These are phyloP conservation scores for Campoplex capitator DNA, from an alignment of 2,888 invertebrate species.

Conservation along the genomic window DNA sequence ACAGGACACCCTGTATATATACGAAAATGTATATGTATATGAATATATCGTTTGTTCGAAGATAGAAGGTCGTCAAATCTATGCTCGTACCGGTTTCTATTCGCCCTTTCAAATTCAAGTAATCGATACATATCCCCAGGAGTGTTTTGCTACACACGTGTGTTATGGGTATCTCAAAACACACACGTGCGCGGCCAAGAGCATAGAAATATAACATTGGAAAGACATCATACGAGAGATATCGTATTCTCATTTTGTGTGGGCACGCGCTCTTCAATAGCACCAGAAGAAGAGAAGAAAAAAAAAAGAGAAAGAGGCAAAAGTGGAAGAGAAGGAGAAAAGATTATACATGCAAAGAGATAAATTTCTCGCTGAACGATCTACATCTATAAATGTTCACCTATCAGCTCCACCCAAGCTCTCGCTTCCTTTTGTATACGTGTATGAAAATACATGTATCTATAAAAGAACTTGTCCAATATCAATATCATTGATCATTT, in stretches of 20 bases:
- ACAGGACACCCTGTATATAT: background rate
- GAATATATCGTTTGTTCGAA: background rate
- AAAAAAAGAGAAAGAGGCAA: background rate
- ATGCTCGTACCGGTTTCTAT: background rate
- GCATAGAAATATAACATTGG: slow-evolving; percentile 48
- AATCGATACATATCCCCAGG: slow-evolving; percentile 20
- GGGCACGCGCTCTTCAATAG: slow-evolving; percentile 26
- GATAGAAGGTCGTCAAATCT: slow-evolving; percentile 14
- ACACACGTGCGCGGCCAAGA: slow-evolving; percentile 31
- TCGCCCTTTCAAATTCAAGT: slow-evolving; percentile 28
- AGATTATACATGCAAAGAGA: slow-evolving; percentile 46
- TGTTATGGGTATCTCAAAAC: slow-evolving; percentile 35
- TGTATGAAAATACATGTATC: slow-evolving; percentile 1
- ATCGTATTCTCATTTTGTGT: slow-evolving; percentile 62
- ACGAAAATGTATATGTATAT: slow-evolving; percentile 3
- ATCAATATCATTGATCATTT: slow-evolving; percentile 55
- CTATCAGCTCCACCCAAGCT: slow-evolving; percentile 23
- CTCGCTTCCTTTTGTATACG: slow-evolving; percentile 4
- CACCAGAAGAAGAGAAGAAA: slow-evolving; percentile 17
- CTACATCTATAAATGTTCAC: slow-evolving; percentile 57
- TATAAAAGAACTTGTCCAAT: slow-evolving; percentile 28
- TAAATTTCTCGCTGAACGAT: slow-evolving; percentile 57
- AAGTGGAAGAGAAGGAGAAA: slow-evolving; percentile 29
- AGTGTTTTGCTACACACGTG: slow-evolving; percentile 25
- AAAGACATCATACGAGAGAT: slow-evolving; percentile 29